phyloP scores from a whole-genome alignment of 1,140 invertebrate genomes.

The Parapsyche elsis region DNA sequence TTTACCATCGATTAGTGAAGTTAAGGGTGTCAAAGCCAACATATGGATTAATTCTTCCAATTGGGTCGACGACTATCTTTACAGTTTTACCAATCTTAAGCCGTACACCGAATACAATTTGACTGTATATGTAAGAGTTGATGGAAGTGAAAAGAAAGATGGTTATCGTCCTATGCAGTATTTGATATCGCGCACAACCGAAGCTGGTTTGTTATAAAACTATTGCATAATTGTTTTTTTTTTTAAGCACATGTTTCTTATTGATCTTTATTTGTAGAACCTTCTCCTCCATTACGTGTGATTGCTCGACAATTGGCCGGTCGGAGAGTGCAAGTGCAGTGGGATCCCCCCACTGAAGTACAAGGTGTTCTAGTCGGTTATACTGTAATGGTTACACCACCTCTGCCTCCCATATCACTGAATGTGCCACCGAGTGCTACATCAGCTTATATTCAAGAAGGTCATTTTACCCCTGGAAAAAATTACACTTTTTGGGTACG shows the following conservation, averaged over 20 bases:
- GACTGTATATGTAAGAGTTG: conserved; percentile 77
- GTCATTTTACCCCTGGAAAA: conserved; percentile 70
- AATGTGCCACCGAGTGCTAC: conserved; percentile 60
- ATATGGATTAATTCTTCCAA: conserved; percentile 69
- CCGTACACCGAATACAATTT: conserved; percentile 82
- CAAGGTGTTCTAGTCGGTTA: conserved; percentile 76
- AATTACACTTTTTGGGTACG: conserved; percentile 82
- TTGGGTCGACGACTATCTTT: conserved; percentile 67
- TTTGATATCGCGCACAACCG: conserved; percentile 70
- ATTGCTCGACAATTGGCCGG: conserved; percentile 73
- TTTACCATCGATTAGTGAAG: conserved; percentile 69
- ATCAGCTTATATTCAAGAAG: conserved; percentile 67
- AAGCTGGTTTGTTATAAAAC: conserved; percentile 66
- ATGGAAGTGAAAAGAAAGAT: conserved; percentile 61
- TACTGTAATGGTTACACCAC: conserved; percentile 72
- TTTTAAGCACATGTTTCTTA: neutral
- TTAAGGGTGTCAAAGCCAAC: conserved; percentile 56
- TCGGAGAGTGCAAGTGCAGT: conserved; percentile 73
- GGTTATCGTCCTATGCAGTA: conserved; percentile 73
- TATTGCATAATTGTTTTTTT: conserved; percentile 14
- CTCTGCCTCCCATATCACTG: conserved; percentile 62
- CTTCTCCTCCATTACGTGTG: conserved; percentile 74
- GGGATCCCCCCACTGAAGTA: conserved; percentile 73
- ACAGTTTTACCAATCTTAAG: conserved; percentile 73
- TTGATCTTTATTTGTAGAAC: conserved; percentile 63